Conservation (phyloP, 2,797 vertebrate genomes). For the Typhlichthys subterraneus region DNA sequence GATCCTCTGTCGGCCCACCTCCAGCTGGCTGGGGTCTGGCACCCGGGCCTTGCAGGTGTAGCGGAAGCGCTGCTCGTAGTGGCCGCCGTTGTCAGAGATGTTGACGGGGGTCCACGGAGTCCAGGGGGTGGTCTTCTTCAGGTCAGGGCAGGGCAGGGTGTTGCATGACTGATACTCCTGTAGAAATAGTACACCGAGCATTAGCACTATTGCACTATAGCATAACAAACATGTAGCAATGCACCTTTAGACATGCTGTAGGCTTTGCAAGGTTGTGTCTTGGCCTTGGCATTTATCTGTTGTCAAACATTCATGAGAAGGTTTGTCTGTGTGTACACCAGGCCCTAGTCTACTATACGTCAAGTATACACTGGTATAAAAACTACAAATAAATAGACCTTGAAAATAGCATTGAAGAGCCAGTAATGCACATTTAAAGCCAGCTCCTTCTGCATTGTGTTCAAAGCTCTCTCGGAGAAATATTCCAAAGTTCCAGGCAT, state of each 20-base stretch:
- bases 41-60: conserved; percentile 96
- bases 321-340: too few species aligned
- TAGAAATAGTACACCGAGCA: background rate
- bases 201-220: too few species aligned
- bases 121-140: conserved; percentile 98
- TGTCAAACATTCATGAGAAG: too few species aligned
- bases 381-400: background rate
- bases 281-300: too few species aligned
- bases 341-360: too few species aligned
- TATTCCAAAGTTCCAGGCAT: conserved; percentile 42
- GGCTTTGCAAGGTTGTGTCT: too few species aligned
- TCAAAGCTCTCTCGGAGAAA: conserved; percentile 37
- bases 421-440: conserved; percentile 47
- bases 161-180: conserved; percentile 97
- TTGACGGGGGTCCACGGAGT: conserved; percentile 96
- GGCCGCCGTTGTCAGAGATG: conserved; percentile 94
- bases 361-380: background rate
- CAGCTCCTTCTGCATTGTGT: conserved; percentile 44
- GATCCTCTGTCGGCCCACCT: conserved; percentile 93
- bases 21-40: conserved; percentile 86
- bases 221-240: too few species aligned
- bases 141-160: conserved; percentile 87
- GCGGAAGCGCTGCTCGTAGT: conserved; percentile 95
- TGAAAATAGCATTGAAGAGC: conserved; percentile 35
- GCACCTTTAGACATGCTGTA: too few species aligned